Evolutionary conservation across 1,140 invertebrate genomes (phyloP).

Genomic region (Drosophila suzukii): DNA sequence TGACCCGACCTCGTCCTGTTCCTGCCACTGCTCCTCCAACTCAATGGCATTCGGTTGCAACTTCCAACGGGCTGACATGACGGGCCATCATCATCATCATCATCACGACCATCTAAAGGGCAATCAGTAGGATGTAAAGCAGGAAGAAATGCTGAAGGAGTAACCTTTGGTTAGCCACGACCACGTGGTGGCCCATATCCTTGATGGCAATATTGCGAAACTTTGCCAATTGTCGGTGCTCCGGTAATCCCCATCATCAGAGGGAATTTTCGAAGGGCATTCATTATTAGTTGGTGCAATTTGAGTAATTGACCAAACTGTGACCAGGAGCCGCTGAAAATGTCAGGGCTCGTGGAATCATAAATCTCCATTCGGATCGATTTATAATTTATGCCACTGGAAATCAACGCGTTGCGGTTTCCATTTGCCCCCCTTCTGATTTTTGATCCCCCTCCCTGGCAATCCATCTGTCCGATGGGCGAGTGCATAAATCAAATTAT

Average conservation of each 20-base stretch:
- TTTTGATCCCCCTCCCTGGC: slow-evolving; percentile 1
- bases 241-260: slow-evolving; percentile 19
- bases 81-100: slow-evolving; percentile 22
- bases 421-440: slow-evolving; percentile 5
- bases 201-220: slow-evolving; percentile 32
- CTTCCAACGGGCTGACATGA: slow-evolving; percentile 30
- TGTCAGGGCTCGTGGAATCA: slow-evolving; percentile 58
- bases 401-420: slow-evolving; percentile 63
- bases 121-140: neutral
- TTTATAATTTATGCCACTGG: slow-evolving; percentile 68
- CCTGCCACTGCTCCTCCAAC: neutral
- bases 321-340: slow-evolving; percentile 36
- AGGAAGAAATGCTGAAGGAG: slow-evolving; percentile 10
- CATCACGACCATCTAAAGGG: slow-evolving; percentile 1
- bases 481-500: slow-evolving; percentile 74
- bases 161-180: slow-evolving; percentile 41
- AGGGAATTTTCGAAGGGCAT: slow-evolving; percentile 34
- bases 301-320: slow-evolving; percentile 48
- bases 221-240: slow-evolving; percentile 41
- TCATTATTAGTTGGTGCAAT: slow-evolving; percentile 40
- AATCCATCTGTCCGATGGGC: slow-evolving; percentile 34
- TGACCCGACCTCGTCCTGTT: slow-evolving; percentile 1
- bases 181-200: slow-evolving; percentile 23
- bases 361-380: slow-evolving; percentile 42
- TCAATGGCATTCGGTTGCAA: slow-evolving; percentile 42